Percentiles rank a stretch among this genome's conserved stretches.
Evolutionary conservation across 2,797 vertebrate genomes (phyloP).

Genomic region (Luscinia luscinia): DNA sequence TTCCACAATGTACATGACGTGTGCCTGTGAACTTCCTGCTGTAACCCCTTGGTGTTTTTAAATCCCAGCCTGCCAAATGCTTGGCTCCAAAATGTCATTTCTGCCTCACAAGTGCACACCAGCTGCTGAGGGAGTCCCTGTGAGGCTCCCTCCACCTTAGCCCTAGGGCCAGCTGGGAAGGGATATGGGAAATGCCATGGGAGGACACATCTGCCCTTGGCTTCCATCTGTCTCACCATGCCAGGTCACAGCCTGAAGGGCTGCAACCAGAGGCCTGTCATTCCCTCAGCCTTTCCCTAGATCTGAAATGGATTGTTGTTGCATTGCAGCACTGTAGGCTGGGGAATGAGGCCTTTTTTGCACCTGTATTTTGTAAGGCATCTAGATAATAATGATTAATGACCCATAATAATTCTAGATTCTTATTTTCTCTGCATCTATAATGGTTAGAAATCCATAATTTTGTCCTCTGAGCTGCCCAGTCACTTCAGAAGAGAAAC

Average conservation of each 20-base stretch:
- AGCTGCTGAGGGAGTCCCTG: neutral
- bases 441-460: neutral
- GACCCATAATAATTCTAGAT: neutral
- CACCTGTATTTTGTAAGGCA: neutral
- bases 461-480: neutral
- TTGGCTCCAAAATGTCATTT: neutral
- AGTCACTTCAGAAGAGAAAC: neutral
- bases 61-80: neutral
- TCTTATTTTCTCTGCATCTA: neutral
- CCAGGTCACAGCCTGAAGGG: neutral
- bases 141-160: neutral
- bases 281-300: neutral
- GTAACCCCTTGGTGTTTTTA: neutral
- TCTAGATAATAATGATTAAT: neutral
- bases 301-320: neutral
- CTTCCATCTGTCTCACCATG: neutral
- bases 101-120: neutral
- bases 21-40: neutral
- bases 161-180: neutral
- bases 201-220: neutral
- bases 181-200: neutral
- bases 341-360: neutral
- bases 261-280: neutral
- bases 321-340: neutral
- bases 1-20: neutral